Conservation (phyloP, 2,888 invertebrate species). For the Rotaria sp. region DNA sequence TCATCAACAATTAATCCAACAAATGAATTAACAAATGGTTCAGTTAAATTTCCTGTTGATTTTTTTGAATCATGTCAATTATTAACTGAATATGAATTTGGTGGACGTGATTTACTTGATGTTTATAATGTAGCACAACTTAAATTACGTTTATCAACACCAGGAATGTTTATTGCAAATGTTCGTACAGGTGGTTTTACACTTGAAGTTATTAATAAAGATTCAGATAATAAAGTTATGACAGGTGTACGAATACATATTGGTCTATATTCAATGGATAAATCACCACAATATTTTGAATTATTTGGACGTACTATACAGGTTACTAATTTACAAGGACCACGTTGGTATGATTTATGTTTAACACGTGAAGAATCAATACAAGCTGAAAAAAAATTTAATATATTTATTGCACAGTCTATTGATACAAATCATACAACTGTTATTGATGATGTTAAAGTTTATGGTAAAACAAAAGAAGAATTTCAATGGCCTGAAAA, state of each 20-base stretch:
- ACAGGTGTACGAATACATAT: slow-evolving; percentile 77
- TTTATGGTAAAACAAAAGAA: slow-evolving; percentile 89
- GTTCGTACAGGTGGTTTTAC: slow-evolving; percentile 70
- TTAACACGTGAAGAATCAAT: slow-evolving; percentile 84
- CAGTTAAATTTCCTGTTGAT: slow-evolving; percentile 79
- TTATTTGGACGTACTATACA: slow-evolving; percentile 51
- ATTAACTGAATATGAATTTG: slow-evolving; percentile 85
- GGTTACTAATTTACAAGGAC: slow-evolving; percentile 43
- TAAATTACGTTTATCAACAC: slow-evolving; percentile 67
- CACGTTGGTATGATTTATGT: slow-evolving; percentile 90
- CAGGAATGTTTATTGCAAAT: slow-evolving; percentile 26
- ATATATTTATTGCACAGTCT: slow-evolving; percentile 55
- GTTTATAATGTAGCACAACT: slow-evolving; percentile 86
- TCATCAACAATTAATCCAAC: neutral
- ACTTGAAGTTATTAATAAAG: slow-evolving; percentile 75
- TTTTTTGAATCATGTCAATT: slow-evolving; percentile 90
- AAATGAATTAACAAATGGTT: neutral
- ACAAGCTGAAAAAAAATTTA: slow-evolving; percentile 80
- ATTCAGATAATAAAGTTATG: slow-evolving; percentile 69
- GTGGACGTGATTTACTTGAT: slow-evolving; percentile 85
- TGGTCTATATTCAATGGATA: slow-evolving; percentile 72
- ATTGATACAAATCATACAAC: slow-evolving; percentile 69
- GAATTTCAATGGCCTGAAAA: slow-evolving; percentile 94
- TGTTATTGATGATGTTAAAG: slow-evolving; percentile 85
- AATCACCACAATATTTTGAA: slow-evolving; percentile 64